A percentile compares a stretch with the other conserved stretches of the same genome.
phyloP scores from a whole-genome alignment of 37 sponge, comb jelly and placozoan genomes.

The Ephydatia muelleri region DNA sequence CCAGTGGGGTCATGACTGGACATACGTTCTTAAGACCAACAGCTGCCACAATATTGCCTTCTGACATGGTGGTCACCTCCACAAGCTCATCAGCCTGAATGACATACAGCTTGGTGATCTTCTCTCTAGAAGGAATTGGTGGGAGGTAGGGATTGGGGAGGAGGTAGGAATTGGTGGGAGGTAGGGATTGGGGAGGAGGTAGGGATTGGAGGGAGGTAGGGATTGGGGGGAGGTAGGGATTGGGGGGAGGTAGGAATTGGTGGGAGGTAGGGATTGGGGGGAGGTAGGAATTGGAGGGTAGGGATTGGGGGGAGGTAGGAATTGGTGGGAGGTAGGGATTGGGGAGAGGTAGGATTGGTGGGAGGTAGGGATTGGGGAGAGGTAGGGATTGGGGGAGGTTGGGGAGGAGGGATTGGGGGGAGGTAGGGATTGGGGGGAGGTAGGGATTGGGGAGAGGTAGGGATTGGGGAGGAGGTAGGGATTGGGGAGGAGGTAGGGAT shows the following conservation, averaged over 20 bases:
- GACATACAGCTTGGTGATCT: conserved; percentile 55
- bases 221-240: background rate
- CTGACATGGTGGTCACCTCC: conserved; percentile 54
- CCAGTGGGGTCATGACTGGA: background rate
- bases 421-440: too few species aligned
- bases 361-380: background rate
- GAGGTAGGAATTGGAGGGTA: too few species aligned
- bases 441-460: too few species aligned
- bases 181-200: background rate
- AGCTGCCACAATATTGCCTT: conserved; percentile 87
- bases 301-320: too few species aligned
- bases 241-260: too few species aligned
- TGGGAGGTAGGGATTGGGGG: too few species aligned
- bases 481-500: too few species aligned
- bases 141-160: background rate
- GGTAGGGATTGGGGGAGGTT: background rate
- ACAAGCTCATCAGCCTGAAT: conserved; percentile 74
- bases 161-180: background rate
- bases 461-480: too few species aligned
- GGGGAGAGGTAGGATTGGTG: background rate
- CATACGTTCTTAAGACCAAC: conserved; percentile 87
- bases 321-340: background rate
- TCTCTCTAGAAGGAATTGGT: conserved; percentile 59
- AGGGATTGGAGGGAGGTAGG: background rate
- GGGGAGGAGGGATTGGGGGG: background rate